Percentiles rank a stretch among this genome's conserved stretches.
Evolutionary conservation across 1,140 invertebrate genomes (phyloP).

Genomic region (Pentalonia nigronervosa): DNA sequence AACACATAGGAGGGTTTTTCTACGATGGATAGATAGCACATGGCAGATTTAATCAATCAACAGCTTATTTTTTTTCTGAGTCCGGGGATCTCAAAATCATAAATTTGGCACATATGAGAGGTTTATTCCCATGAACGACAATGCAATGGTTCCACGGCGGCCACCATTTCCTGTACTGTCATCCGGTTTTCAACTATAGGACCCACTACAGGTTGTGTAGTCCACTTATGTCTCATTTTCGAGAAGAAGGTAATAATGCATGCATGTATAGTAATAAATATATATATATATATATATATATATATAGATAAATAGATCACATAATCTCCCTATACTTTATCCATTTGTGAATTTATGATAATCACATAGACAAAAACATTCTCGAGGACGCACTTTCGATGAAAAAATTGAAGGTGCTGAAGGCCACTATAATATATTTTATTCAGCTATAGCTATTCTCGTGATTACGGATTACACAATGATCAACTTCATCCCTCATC

Average conservation of each 20-base stretch:
- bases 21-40: too few relatives aligned
- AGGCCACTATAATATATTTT: too few relatives aligned
- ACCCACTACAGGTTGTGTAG: neutral
- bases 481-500: too few relatives aligned
- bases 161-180: neutral
- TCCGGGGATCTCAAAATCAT: too few relatives aligned
- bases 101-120: too few relatives aligned
- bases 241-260: neutral
- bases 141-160: neutral
- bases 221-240: neutral
- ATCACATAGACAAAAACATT: neutral
- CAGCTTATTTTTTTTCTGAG: too few relatives aligned
- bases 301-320: neutral
- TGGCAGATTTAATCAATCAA: too few relatives aligned
- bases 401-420: neutral
- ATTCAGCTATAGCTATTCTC: too few relatives aligned
- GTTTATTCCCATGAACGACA: too few relatives aligned
- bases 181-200: neutral
- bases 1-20: too few relatives aligned
- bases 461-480: too few relatives aligned
- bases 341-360: neutral
- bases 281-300: neutral
- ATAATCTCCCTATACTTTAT: neutral
- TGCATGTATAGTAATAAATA: neutral
- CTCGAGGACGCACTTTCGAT: neutral